These are phyloP conservation scores for Apis mellifera DNA, from an alignment of 1,140 invertebrate species.

Conservation along the genomic window Amel_HAv3.1 CM009941.2:15525501-15526000, in stretches of 20 bases:
- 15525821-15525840: slow-evolving; percentile 20
- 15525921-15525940: slow-evolving; percentile 12
- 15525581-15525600: neutral
- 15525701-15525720: slow-evolving; percentile 13
- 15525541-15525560: no score
- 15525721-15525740: slow-evolving; percentile 33
- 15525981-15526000: neutral
- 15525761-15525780: slow-evolving; percentile 36
- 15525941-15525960: neutral
- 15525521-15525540: slow-evolving; percentile 22
- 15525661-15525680: neutral
- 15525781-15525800: slow-evolving; percentile 22
- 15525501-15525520: neutral
- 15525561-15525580: neutral
- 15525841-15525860: neutral
- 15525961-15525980: no score
- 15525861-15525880: no score
- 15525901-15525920: neutral
- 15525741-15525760: slow-evolving; percentile 39
- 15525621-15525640: neutral
- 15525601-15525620: no score
- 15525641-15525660: slow-evolving; percentile 20
- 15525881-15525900: neutral
- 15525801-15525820: neutral
- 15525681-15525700: slow-evolving; percentile 4